These are phyloP conservation scores for Nanorana parkeri DNA, from an alignment of 2,113 vertebrate species.

Conservation along the genomic window DNA sequence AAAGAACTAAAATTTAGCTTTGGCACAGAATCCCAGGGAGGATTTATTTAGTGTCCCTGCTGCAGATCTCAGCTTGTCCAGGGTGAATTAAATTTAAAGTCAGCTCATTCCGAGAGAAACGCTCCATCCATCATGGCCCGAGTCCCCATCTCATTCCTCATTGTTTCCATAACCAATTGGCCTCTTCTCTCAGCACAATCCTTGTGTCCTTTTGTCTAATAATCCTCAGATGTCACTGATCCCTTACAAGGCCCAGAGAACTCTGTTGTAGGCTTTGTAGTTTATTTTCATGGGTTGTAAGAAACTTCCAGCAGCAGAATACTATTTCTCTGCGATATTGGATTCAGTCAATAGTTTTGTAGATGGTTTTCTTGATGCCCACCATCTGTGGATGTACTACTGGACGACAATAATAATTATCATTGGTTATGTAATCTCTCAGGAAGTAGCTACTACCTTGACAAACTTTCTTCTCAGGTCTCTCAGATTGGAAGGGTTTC, in stretches of 20 bases:
- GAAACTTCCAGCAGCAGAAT: too few relatives aligned
- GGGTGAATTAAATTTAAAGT: constrained; percentile 52
- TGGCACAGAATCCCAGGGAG: not conserved
- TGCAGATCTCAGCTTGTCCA: constrained; percentile 37
- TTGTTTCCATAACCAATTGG: constrained; percentile 16
- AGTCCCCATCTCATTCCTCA: constrained; percentile 35
- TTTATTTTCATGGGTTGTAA: too few relatives aligned
- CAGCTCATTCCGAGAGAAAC: constrained; percentile 39
- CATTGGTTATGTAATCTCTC: too few relatives aligned
- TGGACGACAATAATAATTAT: too few relatives aligned
- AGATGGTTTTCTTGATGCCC: too few relatives aligned
- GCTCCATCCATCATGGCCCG: constrained; percentile 25
- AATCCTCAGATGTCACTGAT: not conserved
- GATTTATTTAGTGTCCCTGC: constrained; percentile 50
- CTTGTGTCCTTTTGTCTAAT: not conserved
- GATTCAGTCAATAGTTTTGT: too few relatives aligned
- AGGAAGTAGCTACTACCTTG: too few relatives aligned
- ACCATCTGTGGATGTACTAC: too few relatives aligned
- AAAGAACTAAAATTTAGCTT: too few relatives aligned
- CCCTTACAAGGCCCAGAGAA: not conserved
- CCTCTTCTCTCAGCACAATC: not conserved
- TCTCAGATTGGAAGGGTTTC: too few relatives aligned
- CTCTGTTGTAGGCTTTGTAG: not conserved
- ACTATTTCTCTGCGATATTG: too few relatives aligned
- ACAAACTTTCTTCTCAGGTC: too few relatives aligned